phyloP scores from a whole-genome alignment of 2,888 invertebrate genomes.

The Sinelater perroti region DNA sequence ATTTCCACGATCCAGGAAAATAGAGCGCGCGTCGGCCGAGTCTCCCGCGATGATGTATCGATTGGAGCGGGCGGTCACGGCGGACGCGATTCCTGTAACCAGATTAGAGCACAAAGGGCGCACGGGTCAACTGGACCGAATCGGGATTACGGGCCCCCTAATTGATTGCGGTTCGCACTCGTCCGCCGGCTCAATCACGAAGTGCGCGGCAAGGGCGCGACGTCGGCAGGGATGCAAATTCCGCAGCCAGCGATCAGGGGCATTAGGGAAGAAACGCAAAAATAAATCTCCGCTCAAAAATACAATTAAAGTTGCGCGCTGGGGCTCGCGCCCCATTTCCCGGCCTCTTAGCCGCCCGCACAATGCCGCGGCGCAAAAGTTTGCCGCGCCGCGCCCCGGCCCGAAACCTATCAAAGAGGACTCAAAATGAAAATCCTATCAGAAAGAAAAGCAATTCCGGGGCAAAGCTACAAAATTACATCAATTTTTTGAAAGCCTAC shows the following conservation, averaged over 20 bases:
- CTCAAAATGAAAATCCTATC: constrained; percentile 44
- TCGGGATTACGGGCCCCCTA: constrained; percentile 44
- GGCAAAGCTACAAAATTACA: constrained; percentile 42
- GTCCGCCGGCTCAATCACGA: constrained; percentile 46
- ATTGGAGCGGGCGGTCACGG: constrained; percentile 37
- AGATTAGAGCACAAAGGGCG: constrained; percentile 56
- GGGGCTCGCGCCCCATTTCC: constrained; percentile 30
- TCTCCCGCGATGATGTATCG: constrained; percentile 35
- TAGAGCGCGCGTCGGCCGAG: constrained; percentile 16
- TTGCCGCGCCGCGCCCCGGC: constrained; percentile 37
- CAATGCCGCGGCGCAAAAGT: constrained; percentile 38
- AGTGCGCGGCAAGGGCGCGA: constrained; percentile 24
- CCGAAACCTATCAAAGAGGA: constrained; percentile 43
- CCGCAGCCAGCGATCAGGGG: constrained; percentile 59
- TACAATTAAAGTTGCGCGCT: constrained; percentile 55
- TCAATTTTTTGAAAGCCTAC: constrained; percentile 41
- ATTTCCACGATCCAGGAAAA: no score
- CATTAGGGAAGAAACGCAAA: constrained; percentile 56
- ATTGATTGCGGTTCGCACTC: constrained; percentile 50
- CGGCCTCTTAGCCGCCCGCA: constrained; percentile 31
- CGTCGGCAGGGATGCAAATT: constrained; percentile 52
- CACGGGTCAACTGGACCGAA: constrained; percentile 41
- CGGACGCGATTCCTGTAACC: constrained; percentile 55
- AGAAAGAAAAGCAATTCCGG: constrained; percentile 44
- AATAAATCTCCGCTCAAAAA: constrained; percentile 55